Evolutionary conservation across 1,140 invertebrate species (phyloP).

Genomic region (Dendrolimus punctatus): DNA sequence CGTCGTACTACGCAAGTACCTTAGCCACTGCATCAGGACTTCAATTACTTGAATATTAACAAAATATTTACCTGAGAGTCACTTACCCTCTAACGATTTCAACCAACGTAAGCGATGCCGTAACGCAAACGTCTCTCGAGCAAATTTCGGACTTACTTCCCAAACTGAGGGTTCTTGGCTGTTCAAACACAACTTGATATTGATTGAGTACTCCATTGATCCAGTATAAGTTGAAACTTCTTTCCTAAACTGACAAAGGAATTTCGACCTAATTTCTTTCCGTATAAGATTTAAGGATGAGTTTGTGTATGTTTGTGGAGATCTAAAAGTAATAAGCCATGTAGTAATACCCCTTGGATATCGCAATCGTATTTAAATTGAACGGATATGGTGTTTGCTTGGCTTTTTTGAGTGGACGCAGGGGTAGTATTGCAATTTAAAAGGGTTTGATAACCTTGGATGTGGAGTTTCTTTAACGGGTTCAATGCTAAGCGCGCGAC

Average conservation of each 20-base stretch:
- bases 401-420: constrained; percentile 26
- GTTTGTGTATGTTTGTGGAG: constrained; percentile 3
- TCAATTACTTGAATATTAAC: too few species aligned
- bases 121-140: constrained; percentile 14
- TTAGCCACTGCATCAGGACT: too few species aligned
- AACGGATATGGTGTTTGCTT: constrained; percentile 42
- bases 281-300: constrained; percentile 10
- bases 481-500: too few species aligned
- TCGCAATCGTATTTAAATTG: constrained; percentile 42
- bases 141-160: constrained; percentile 23
- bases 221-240: constrained; percentile 14
- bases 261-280: constrained; percentile 13
- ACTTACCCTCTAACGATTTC: too few species aligned
- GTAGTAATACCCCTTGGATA: constrained; percentile 39
- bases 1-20: too few species aligned
- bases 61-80: too few species aligned
- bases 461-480: neutral
- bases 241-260: constrained; percentile 6
- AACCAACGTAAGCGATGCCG: neutral
- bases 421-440: neutral
- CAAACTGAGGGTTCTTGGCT: constrained; percentile 35
- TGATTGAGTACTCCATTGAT: constrained; percentile 42
- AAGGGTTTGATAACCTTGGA: neutral
- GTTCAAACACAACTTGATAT: constrained; percentile 59
- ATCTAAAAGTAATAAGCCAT: constrained; percentile 6